These are phyloP conservation scores for Ptilonorhynchus violaceus DNA, from an alignment of 2,113 vertebrate species.

Conservation along the genomic window DNA sequence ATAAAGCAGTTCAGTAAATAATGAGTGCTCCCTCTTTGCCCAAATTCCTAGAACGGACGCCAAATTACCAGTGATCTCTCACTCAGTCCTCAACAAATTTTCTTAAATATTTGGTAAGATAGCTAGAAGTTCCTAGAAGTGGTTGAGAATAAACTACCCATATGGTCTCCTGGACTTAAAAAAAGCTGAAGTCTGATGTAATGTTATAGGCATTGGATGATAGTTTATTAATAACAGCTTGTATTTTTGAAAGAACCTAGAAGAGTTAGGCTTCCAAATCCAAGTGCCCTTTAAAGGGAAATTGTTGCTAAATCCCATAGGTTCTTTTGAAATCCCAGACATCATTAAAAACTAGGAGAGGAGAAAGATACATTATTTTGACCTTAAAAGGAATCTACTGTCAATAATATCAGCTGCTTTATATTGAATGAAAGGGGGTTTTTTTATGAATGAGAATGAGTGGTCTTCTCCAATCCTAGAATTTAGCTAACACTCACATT, in stretches of 20 bases:
- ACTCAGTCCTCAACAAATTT: background rate
- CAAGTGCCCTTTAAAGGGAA: slow-evolving; percentile 15
- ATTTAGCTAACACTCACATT: background rate
- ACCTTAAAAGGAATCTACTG: background rate
- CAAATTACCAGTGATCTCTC: background rate
- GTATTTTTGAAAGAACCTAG: slow-evolving; percentile 23
- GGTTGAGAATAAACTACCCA: slow-evolving; percentile 12
- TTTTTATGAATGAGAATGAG: background rate
- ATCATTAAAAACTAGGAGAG: slow-evolving; percentile 17
- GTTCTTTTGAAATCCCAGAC: slow-evolving; percentile 9
- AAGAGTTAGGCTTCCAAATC: slow-evolving; percentile 7
- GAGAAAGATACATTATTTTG: background rate
- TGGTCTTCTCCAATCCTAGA: background rate
- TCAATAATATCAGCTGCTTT: background rate
- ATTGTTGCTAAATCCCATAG: slow-evolving; percentile 30
- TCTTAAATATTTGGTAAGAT: slow-evolving; percentile 7
- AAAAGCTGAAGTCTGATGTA: slow-evolving; percentile 47
- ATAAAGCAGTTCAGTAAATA: background rate
- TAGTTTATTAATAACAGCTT: slow-evolving; percentile 57
- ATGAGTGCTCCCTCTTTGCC: background rate
- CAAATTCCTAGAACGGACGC: background rate
- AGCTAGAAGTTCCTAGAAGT: background rate
- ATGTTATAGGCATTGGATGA: slow-evolving; percentile 13
- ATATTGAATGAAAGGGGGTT: background rate
- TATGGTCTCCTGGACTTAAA: slow-evolving; percentile 29